Conservation (phyloP, 2,888 invertebrate genomes). For the Fragum whitleyi region DNA sequence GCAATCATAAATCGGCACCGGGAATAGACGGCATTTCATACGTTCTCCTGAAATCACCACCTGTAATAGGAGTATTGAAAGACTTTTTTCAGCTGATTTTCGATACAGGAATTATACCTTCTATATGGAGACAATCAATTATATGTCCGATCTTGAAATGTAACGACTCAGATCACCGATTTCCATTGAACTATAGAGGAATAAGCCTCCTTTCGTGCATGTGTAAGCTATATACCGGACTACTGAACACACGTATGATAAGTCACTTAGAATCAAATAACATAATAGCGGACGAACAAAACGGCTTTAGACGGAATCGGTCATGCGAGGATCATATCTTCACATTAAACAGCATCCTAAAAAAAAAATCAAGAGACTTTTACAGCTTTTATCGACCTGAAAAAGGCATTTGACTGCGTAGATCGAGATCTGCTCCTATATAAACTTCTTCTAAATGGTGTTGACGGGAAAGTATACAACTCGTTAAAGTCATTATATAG, state of each 20-base stretch:
- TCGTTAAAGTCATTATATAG: background rate
- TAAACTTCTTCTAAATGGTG: conserved; percentile 37
- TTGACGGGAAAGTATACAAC: conserved; percentile 41
- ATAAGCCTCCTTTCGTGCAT: conserved; percentile 41
- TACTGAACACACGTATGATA: conserved; percentile 36
- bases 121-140: conserved; percentile 33
- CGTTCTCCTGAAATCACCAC: conserved; percentile 23
- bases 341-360: conserved; percentile 32
- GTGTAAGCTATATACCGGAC: conserved; percentile 47
- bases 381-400: conserved; percentile 32
- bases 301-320: conserved; percentile 42
- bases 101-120: conserved; percentile 34
- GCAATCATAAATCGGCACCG: conserved; percentile 18
- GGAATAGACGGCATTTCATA: conserved; percentile 33
- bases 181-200: conserved; percentile 26
- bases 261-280: conserved; percentile 25
- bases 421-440: conserved; percentile 45
- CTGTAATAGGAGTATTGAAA: conserved; percentile 20
- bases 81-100: conserved; percentile 43
- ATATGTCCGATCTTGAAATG: conserved; percentile 27
- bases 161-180: conserved; percentile 4
- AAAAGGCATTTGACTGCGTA: conserved; percentile 31
- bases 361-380: conserved; percentile 19
- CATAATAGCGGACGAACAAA: conserved; percentile 47
- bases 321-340: conserved; percentile 54